Evolutionary conservation across 23 tunicate species (phyloP).

Genomic region (Aplidium turbinatum): DNA sequence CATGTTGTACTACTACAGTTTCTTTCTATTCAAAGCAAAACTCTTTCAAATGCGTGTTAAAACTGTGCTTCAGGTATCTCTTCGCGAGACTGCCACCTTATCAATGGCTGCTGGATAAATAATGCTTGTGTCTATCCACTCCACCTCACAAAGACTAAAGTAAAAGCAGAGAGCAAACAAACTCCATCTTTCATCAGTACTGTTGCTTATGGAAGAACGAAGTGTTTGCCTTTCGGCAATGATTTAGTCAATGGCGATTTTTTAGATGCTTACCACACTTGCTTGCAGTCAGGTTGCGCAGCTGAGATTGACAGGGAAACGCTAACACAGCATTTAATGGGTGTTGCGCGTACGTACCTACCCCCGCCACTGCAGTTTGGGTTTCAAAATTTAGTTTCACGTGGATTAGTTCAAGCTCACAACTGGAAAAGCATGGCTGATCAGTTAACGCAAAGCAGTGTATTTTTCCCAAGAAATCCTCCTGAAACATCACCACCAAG

Average conservation of each 20-base stretch:
- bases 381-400: background rate
- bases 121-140: conserved; percentile 47
- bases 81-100: conserved; percentile 22
- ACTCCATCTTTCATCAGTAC: background rate
- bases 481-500: background rate
- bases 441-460: background rate
- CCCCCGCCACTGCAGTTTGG: conserved; percentile 14
- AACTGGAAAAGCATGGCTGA: conserved; percentile 6
- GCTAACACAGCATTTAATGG: background rate
- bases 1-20: no score
- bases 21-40: no score
- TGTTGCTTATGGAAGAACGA: conserved; percentile 9
- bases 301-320: background rate
- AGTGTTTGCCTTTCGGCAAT: conserved; percentile 24
- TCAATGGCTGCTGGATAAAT: conserved; percentile 32
- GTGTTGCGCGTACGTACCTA: background rate
- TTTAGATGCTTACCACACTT: conserved; percentile 33
- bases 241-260: conserved; percentile 1
- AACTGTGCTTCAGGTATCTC: conserved; percentile 24
- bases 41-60: no score
- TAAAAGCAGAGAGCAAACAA: conserved; percentile 10
- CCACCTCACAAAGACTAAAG: background rate
- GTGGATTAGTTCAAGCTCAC: conserved; percentile 24
- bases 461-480: background rate
- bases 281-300: conserved; percentile 27